Conservation (phyloP, 2,797 vertebrate species). For the Menidia menidia region DNA sequence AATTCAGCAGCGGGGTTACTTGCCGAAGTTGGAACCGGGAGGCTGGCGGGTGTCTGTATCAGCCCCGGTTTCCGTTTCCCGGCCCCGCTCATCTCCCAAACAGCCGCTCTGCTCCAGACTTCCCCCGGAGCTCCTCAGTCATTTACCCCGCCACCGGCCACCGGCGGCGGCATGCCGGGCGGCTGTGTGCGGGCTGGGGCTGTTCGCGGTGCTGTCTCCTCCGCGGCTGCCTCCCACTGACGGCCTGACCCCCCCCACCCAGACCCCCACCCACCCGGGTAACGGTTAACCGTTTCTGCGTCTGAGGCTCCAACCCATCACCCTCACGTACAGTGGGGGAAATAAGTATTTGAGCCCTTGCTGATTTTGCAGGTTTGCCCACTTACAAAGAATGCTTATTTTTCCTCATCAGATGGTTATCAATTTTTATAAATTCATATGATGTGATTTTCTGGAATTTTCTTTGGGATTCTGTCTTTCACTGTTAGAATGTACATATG, state of each 20-base stretch:
- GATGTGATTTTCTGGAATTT: no score
- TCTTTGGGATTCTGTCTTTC: no score
- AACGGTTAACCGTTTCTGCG: constrained; percentile 57
- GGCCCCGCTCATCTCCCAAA: constrained; percentile 90
- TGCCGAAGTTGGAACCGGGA: constrained; percentile 88
- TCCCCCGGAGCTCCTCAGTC: constrained; percentile 76
- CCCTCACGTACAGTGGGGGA: no score
- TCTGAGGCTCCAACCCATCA: constrained; percentile 63
- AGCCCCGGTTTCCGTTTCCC: constrained; percentile 84
- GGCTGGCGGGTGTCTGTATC: constrained; percentile 87
- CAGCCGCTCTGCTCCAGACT: constrained; percentile 80
- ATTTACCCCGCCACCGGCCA: constrained; percentile 64
- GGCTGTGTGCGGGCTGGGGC: constrained; percentile 1
- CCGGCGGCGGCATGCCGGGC: constrained; percentile 31
- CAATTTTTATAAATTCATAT: no score
- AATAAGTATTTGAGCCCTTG: no score
- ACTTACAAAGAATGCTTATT: no score
- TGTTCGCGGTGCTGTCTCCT: constrained; percentile 1
- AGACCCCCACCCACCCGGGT: no score
- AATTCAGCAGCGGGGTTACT: constrained; percentile 64
- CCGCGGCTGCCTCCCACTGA: constrained; percentile 54
- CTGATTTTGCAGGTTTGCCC: no score
- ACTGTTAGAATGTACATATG: no score
- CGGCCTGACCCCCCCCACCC: constrained; percentile 58
- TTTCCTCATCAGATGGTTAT: no score